phyloP scores from a whole-genome alignment of 2,113 vertebrate genomes.

The Aphyosemion australe region DNA sequence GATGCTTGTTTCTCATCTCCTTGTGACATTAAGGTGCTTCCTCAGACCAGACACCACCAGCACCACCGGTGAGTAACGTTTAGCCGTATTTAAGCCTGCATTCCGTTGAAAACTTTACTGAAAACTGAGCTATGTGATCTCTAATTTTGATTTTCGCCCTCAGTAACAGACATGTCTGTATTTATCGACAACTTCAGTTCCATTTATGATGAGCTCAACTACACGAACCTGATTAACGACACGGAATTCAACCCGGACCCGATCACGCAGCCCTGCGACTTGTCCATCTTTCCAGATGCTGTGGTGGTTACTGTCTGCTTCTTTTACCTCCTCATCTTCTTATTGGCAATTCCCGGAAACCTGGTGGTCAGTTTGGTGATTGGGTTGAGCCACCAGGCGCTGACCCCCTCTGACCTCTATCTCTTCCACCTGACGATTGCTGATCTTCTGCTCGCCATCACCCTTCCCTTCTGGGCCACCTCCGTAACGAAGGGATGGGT shows the following conservation, averaged over 20 bases:
- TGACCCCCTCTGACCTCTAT: slow-evolving; percentile 79
- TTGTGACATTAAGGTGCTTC: slow-evolving; percentile 1
- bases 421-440: slow-evolving; percentile 77
- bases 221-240: slow-evolving; percentile 51
- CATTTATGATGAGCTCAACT: slow-evolving; percentile 60
- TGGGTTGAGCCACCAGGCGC: slow-evolving; percentile 23
- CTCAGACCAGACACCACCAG: slow-evolving; percentile 10
- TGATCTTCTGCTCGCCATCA: slow-evolving; percentile 74
- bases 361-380: slow-evolving; percentile 76
- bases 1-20: neutral
- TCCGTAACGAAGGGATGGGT: slow-evolving; percentile 70
- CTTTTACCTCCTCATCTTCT: slow-evolving; percentile 73
- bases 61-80: slow-evolving; percentile 67
- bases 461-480: slow-evolving; percentile 77
- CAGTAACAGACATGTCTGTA: slow-evolving; percentile 60
- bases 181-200: slow-evolving; percentile 25
- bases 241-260: slow-evolving; percentile 35
- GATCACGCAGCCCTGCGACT: slow-evolving; percentile 53
- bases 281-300: neutral
- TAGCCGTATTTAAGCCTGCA: no score
- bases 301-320: slow-evolving; percentile 18
- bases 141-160: neutral
- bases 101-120: no score
- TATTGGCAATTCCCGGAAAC: slow-evolving; percentile 79
- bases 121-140: neutral